Percentiles rank a stretch among this genome's conserved stretches.
Evolutionary conservation across 1,140 invertebrate genomes (phyloP).

Genomic region (Drosophila serrata): DNA sequence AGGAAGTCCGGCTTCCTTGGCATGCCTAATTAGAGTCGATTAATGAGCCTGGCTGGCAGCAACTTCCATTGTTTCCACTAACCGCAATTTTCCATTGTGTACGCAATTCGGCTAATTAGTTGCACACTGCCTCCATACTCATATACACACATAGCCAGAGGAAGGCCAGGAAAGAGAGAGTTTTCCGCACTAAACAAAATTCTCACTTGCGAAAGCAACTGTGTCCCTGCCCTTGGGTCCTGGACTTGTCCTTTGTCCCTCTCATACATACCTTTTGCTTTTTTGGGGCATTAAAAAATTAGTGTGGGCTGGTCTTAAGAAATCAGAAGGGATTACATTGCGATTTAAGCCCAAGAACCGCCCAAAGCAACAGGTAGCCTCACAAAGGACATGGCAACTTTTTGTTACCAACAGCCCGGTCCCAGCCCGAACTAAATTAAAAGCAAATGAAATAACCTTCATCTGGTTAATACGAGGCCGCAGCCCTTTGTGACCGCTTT

Average conservation of each 20-base stretch:
- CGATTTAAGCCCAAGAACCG: slow-evolving; percentile 33
- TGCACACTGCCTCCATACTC: slow-evolving; percentile 24
- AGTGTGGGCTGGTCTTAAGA: slow-evolving; percentile 62
- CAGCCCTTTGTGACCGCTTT: slow-evolving; percentile 49
- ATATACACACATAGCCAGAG: background rate
- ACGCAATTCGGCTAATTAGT: slow-evolving; percentile 68
- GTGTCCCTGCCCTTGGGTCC: slow-evolving; percentile 11
- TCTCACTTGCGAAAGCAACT: slow-evolving; percentile 25
- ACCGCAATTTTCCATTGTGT: slow-evolving; percentile 49
- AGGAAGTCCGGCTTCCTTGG: slow-evolving; percentile 55
- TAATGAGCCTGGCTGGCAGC: slow-evolving; percentile 41
- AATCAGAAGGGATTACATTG: slow-evolving; percentile 72
- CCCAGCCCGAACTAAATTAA: slow-evolving; percentile 63
- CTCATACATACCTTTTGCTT: slow-evolving; percentile 15
- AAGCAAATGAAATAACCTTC: slow-evolving; percentile 81
- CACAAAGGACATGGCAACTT: slow-evolving; percentile 51
- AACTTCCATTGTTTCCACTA: slow-evolving; percentile 24
- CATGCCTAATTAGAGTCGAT: slow-evolving; percentile 58
- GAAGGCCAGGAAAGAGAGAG: background rate
- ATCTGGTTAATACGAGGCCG: slow-evolving; percentile 64
- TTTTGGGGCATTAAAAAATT: slow-evolving; percentile 72
- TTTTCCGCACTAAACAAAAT: slow-evolving; percentile 4
- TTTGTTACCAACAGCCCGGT: slow-evolving; percentile 19
- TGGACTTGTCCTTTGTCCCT: slow-evolving; percentile 12
- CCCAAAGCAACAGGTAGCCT: slow-evolving; percentile 63